Conservation (phyloP, 1,140 invertebrate species). For the Acarapis woodi region DNA sequence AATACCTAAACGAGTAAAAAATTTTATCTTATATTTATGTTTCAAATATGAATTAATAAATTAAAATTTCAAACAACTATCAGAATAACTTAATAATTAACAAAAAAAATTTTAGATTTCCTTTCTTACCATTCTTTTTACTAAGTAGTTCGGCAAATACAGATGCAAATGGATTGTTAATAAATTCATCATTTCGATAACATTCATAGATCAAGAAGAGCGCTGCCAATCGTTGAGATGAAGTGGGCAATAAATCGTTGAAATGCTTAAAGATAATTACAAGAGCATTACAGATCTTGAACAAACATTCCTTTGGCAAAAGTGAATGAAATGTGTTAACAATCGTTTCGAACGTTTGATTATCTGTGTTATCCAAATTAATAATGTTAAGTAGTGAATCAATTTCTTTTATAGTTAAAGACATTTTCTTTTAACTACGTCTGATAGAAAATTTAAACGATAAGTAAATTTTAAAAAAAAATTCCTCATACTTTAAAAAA, state of each 20-base stretch:
- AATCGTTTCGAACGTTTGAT: slow-evolving; percentile 29
- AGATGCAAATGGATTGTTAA: slow-evolving; percentile 36
- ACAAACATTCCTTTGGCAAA: slow-evolving; percentile 40
- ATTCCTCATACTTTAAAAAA: too few relatives aligned
- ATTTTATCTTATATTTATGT: too few relatives aligned
- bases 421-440: too few relatives aligned
- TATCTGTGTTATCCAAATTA: slow-evolving; percentile 30
- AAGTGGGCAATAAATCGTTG: slow-evolving; percentile 30
- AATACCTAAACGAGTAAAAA: too few relatives aligned
- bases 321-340: slow-evolving; percentile 36
- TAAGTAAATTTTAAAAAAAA: too few relatives aligned
- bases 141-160: slow-evolving; percentile 24
- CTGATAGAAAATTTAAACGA: too few relatives aligned
- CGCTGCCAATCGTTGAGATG: slow-evolving; percentile 32
- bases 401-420: slow-evolving; percentile 25
- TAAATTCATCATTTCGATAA: slow-evolving; percentile 33
- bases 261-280: slow-evolving; percentile 34
- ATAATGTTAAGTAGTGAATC: slow-evolving; percentile 38
- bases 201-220: slow-evolving; percentile 39
- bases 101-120: too few relatives aligned
- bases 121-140: background rate
- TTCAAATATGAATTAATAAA: too few relatives aligned
- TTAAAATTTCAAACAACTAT: too few relatives aligned
- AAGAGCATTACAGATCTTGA: slow-evolving; percentile 27
- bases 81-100: too few relatives aligned